Conservation (phyloP, 2,888 invertebrate genomes). For the Dryobotodes eremita region DNA sequence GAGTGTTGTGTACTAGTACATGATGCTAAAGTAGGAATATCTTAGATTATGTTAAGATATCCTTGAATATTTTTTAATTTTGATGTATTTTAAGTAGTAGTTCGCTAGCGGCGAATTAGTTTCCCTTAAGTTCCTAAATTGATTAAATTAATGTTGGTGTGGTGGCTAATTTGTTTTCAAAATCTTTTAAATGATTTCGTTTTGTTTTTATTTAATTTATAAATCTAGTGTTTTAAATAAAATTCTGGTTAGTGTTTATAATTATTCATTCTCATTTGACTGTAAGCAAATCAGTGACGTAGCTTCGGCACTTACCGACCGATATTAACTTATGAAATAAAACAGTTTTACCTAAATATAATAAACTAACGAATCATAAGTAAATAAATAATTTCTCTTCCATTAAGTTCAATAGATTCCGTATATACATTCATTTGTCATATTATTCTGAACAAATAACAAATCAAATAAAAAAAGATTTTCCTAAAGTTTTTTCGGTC, state of each 20-base stretch:
- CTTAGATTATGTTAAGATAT: not conserved
- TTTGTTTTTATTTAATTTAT: not conserved
- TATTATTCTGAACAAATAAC: not conserved
- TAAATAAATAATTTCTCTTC: not conserved
- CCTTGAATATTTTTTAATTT: not conserved
- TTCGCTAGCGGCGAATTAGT: conserved; percentile 8
- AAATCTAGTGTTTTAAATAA: not conserved
- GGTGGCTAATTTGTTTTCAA: not conserved
- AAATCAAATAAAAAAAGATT: not conserved
- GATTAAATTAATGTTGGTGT: not conserved
- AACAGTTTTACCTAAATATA: too few species aligned
- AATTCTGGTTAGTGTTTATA: conserved; percentile 1
- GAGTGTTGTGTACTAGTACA: conserved; percentile 6
- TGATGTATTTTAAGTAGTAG: not conserved
- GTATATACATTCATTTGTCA: not conserved
- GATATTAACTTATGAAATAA: not conserved
- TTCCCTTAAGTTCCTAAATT: conserved; percentile 29
- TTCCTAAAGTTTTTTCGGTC: not conserved
- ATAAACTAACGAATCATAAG: not conserved
- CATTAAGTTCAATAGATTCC: not conserved
- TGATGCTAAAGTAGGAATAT: not conserved
- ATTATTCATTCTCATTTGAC: not conserved
- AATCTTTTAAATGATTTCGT: not conserved
- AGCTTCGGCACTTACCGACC: not conserved
- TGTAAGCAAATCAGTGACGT: not conserved